Evolutionary conservation across 30 jellyfish, hydroid and myxozoan species (phyloP).

Genomic region (Rhopilema esculentum): DNA sequence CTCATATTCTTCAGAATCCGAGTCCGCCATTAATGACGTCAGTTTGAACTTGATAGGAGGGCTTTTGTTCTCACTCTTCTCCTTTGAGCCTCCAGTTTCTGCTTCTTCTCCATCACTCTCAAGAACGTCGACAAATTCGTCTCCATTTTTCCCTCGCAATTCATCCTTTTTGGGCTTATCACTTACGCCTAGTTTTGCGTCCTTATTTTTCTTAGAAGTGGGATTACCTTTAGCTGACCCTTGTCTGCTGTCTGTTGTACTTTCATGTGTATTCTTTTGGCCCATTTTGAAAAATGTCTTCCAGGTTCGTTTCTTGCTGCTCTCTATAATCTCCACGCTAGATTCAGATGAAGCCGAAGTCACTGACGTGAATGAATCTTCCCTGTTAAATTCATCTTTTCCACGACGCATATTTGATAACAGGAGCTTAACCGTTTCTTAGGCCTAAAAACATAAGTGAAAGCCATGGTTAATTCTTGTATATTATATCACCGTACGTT

Average conservation of each 20-base stretch:
- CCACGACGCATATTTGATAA: not conserved
- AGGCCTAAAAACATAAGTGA: not conserved
- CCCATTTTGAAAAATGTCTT: slow-evolving; percentile 5
- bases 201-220: not conserved
- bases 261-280: slow-evolving; percentile 27
- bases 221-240: slow-evolving; percentile 1
- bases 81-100: not conserved
- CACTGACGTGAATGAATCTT: slow-evolving; percentile 54
- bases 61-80: not conserved
- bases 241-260: not conserved
- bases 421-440: not conserved
- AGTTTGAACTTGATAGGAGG: slow-evolving; percentile 14
- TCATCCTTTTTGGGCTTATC: too few relatives aligned
- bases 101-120: slow-evolving; percentile 32
- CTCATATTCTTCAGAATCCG: not conserved
- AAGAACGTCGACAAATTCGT: slow-evolving; percentile 22
- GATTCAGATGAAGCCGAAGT: slow-evolving; percentile 40
- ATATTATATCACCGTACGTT: too few relatives aligned
- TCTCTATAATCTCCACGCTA: slow-evolving; percentile 1
- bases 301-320: not conserved
- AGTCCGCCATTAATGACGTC: slow-evolving; percentile 6
- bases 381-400: not conserved
- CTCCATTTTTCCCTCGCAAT: not conserved
- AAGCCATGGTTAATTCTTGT: not conserved
- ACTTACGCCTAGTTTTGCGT: not conserved